Evolutionary conservation across 35 echinoderm and acorn worm species (phyloP).

Genomic region (Chiridota heheva): DNA sequence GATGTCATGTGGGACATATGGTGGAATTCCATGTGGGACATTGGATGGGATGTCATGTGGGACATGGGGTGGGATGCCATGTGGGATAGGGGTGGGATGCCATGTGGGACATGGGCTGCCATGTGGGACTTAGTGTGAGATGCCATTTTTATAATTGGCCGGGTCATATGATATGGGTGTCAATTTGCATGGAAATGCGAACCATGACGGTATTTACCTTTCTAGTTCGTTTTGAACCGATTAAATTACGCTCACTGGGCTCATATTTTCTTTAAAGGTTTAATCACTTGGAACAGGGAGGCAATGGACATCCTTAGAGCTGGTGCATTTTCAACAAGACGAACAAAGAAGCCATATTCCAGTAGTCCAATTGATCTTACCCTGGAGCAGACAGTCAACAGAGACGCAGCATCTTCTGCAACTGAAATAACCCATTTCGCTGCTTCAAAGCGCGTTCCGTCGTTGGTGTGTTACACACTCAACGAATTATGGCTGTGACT

Average conservation of each 20-base stretch:
- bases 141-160: no score
- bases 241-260: slow-evolving; percentile 57
- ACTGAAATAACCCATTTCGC: slow-evolving; percentile 57
- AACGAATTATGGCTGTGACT: slow-evolving; percentile 54
- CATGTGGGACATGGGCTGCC: no score
- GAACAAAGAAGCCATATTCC: slow-evolving; percentile 37
- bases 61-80: no score
- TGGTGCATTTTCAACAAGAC: slow-evolving; percentile 56
- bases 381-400: slow-evolving; percentile 55
- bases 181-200: no score
- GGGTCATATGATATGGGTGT: no score
- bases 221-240: slow-evolving; percentile 51
- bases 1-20: no score
- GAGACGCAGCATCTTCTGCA: slow-evolving; percentile 39
- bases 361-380: slow-evolving; percentile 56
- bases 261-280: slow-evolving; percentile 31
- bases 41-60: no score
- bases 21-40: no score
- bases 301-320: slow-evolving; percentile 54
- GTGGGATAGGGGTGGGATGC: no score
- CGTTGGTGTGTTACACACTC: slow-evolving; percentile 47
- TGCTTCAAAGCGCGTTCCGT: slow-evolving; percentile 51
- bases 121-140: no score
- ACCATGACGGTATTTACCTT: no score
- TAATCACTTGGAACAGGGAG: slow-evolving; percentile 20